Conservation (phyloP, 2,113 vertebrate species). For the Coptodon bakossiorum region DNA sequence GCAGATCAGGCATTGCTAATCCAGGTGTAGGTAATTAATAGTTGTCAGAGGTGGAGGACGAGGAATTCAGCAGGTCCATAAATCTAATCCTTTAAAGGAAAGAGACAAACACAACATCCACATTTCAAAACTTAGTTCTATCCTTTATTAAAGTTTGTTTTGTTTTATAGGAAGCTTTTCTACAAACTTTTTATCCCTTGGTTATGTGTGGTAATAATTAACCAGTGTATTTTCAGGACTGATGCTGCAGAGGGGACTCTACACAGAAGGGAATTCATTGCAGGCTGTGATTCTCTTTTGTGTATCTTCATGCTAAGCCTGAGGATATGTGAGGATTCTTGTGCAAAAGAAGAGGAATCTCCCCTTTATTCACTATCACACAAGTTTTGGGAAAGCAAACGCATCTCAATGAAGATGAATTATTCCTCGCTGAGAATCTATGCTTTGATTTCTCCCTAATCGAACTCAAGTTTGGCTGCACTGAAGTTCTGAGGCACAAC, state of each 20-base stretch:
- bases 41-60: conserved; percentile 1
- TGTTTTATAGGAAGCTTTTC: not conserved
- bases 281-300: not conserved
- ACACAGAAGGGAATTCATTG: conserved; percentile 6
- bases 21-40: conserved; percentile 30
- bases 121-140: not conserved
- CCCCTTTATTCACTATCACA: not conserved
- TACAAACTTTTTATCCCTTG: conserved; percentile 1
- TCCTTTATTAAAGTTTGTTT: conserved; percentile 3
- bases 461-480: conserved; percentile 26
- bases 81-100: conserved; percentile 4
- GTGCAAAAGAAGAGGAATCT: not conserved
- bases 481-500: conserved; percentile 26
- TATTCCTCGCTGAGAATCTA: not conserved
- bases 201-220: not conserved
- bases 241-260: not conserved
- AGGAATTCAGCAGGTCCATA: not conserved
- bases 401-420: conserved; percentile 19
- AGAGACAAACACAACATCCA: not conserved
- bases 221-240: conserved; percentile 6
- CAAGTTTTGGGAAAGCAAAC: not conserved
- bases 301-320: not conserved
- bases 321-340: not conserved
- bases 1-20: not conserved
- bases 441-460: conserved; percentile 44